phyloP scores from a whole-genome alignment of 2,113 vertebrate genomes.

The Balaeniceps rex region DNA sequence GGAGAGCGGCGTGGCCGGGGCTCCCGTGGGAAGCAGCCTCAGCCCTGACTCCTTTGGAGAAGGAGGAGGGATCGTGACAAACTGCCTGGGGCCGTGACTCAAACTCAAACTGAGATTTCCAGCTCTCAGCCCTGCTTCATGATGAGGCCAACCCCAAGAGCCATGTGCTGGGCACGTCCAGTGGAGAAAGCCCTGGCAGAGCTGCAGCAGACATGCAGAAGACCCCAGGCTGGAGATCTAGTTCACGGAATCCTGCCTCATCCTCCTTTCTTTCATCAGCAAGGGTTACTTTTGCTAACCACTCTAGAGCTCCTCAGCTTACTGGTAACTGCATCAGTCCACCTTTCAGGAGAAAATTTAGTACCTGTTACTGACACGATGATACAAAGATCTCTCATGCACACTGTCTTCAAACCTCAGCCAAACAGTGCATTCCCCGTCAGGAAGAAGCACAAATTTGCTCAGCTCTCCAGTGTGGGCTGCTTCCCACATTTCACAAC shows the following conservation, averaged over 20 bases:
- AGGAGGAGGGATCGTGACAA: not conserved
- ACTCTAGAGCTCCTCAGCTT: not conserved
- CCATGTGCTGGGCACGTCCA: rapidly evolving
- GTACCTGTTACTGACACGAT: not conserved
- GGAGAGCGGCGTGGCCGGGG: not conserved
- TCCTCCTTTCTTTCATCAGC: not conserved
- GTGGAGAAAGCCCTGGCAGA: not conserved
- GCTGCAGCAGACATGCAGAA: not conserved
- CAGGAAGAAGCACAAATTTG: not conserved
- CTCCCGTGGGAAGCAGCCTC: not conserved
- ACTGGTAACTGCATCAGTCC: not conserved
- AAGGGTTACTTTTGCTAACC: not conserved
- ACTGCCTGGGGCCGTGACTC: not conserved
- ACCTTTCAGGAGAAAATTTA: not conserved
- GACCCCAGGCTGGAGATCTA: not conserved
- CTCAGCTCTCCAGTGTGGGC: not conserved
- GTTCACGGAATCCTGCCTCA: not conserved
- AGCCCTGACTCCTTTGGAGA: not conserved
- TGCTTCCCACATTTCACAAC: not conserved
- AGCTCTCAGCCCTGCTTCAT: not conserved
- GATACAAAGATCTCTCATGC: not conserved
- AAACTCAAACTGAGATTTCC: no score
- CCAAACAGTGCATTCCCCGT: not conserved
- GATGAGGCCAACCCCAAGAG: rapidly evolving
- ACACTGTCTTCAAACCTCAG: not conserved